Conservation (phyloP, 2,888 invertebrate genomes). For the Eupelmus urozonus region DNA sequence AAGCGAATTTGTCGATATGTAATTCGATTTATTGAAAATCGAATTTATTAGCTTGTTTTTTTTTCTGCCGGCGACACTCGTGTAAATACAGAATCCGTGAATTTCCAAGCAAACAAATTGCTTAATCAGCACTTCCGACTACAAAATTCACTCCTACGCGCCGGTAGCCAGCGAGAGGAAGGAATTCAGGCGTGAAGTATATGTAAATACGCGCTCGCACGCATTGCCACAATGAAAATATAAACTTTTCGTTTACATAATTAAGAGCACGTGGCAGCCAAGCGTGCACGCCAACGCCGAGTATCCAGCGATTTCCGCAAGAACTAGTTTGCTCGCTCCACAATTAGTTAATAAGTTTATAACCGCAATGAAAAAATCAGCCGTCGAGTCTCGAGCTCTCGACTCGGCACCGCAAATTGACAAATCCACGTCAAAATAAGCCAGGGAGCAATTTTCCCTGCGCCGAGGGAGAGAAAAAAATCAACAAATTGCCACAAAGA, state of each 20-base stretch:
- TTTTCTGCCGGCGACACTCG: not conserved
- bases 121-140: slow-evolving; percentile 12
- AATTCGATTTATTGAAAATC: no score
- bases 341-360: not conserved
- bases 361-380: not conserved
- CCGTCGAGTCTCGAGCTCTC: no score
- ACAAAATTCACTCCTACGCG: slow-evolving; percentile 19
- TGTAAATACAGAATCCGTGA: not conserved
- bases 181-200: not conserved
- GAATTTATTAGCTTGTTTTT: no score
- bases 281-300: slow-evolving; percentile 10
- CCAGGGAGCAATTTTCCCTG: no score
- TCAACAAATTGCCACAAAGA: slow-evolving; percentile 7
- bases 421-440: not conserved
- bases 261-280: slow-evolving; percentile 21
- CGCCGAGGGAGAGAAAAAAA: no score
- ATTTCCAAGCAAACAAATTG: slow-evolving; percentile 8
- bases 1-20: no score
- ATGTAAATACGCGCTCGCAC: slow-evolving; percentile 3
- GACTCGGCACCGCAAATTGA: not conserved
- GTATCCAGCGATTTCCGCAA: slow-evolving; percentile 23
- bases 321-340: slow-evolving; percentile 5
- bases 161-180: slow-evolving; percentile 31
- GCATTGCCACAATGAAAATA: slow-evolving; percentile 20
- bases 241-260: slow-evolving; percentile 32